phyloP scores from a whole-genome alignment of 2,113 vertebrate genomes.

The Mus spicilegus region DNA sequence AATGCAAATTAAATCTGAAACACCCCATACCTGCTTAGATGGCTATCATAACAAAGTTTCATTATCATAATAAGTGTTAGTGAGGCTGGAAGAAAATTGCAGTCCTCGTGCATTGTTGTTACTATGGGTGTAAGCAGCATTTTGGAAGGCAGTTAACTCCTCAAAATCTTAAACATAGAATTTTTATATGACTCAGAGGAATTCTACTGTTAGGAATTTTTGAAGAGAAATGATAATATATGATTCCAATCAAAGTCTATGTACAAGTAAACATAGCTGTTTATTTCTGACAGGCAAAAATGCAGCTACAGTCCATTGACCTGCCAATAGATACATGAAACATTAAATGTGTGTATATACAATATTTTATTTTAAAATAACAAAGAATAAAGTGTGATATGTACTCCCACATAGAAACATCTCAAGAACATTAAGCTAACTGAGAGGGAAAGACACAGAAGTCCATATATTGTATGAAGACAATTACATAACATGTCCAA shows the following conservation, averaged over 20 bases:
- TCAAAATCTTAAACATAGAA: neutral
- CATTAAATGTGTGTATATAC: neutral
- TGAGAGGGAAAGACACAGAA: slow-evolving; percentile 3
- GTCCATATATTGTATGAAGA: neutral
- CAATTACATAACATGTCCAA: neutral
- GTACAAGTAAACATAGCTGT: neutral
- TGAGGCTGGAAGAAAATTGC: neutral
- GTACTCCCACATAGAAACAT: neutral
- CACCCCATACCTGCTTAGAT: neutral
- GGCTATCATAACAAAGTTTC: neutral
- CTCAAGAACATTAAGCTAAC: neutral
- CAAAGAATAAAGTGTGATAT: neutral
- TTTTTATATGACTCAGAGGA: neutral
- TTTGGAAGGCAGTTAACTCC: neutral
- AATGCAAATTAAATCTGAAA: slow-evolving; percentile 42
- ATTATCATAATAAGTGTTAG: neutral
- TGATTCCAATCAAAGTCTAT: neutral
- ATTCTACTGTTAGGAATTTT: neutral
- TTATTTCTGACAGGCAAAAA: neutral
- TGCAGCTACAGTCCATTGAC: neutral
- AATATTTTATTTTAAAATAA: neutral
- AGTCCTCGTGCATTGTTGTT: neutral
- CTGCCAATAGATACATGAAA: neutral
- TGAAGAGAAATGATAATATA: neutral
- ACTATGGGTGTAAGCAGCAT: neutral